Evolutionary conservation across 2,797 vertebrate genomes (phyloP), one percentile per base, ranked within the genome.

Genomic region (Fistularia commersonii): DNA sequence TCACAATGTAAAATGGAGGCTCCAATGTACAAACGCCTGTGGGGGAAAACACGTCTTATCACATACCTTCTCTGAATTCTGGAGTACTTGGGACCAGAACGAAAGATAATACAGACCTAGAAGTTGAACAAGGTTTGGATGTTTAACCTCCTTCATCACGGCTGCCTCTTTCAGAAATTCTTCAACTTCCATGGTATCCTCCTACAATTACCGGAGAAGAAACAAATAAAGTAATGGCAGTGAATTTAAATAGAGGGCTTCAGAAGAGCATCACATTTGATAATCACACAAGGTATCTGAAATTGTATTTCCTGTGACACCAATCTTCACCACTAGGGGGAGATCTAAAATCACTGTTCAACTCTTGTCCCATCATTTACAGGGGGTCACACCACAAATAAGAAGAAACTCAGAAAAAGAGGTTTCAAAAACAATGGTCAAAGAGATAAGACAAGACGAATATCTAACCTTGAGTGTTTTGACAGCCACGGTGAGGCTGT

Each of bases 121-220:
- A 8, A 92, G 81, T 64, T 92, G 91, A 72, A 99, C 97, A 6
- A 98, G 89, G 74, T 98, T 96, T 49, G 97, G 97, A 47, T 99
- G 97, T 83, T 99, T 99, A 70, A 99, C 97, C 81, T 99, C 97
- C 76, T 99, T 99, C 97, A 99, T 99, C 47, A 99, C 96, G 31
- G 95, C 92, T 38, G 97, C 97, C 84, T 99, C 97, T 88, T 99
- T 99, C 48, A 99, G 81, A 81, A 99, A 99, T 74, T 99, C 97
- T 48, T 99, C 97, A 36, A 99, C 97, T 69, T 99, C 97, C 97
- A 99, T 99, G 33, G 97, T 99, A 72, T 99, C 97, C 80, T 99
- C 97, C 97, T 99, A 74, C 84, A 10, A 8, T 46, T 3, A 36
- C 1, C 57, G 7, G 52, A 23, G 23, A 4, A 23, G 23, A 23